Evolutionary conservation across 2,113 vertebrate genomes (phyloP), one percentile per base, ranked within the genome.

Genomic region (Psittacara wagleri): DNA sequence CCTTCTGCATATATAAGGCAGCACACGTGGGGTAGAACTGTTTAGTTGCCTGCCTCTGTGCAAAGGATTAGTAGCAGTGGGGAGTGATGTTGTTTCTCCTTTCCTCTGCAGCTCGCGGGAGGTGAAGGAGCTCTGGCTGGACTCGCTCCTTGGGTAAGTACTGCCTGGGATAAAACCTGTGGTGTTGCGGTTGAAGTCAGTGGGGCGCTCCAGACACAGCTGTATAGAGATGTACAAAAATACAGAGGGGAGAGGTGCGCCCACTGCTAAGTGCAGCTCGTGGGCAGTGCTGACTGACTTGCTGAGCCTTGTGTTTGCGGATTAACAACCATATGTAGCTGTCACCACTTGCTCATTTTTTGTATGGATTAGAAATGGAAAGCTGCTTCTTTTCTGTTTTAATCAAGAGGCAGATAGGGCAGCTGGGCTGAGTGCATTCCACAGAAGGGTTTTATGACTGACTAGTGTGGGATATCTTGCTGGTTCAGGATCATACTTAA

Each of bases 121-220:
- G 88, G 98, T 98, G 89, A 98, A 98, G 97, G 97, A 98, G 82
- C 98, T 91, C 97, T 98, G 98, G 98, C 97, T 97, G 70, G 98
- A 98, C 94, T 98, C 97, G 31, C 82, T 98, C 55, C 86, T 94
- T 96, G 95, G 99, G 99, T 99, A 97, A 98, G 98, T 81, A 81
- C n/a, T 6, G 12, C 28, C 44, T 8, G 15, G 79, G 78, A 83
- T 66, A 23, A 37, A 63, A 44, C 18, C 3, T 41, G 39, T 17
- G 18, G 10, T 2, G 4, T 54, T 0, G 1, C 2, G 1, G 27
- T 17, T 77, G 54, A 79, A 68, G 61, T 68, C 6, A 0, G 33
- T 43, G 10, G 55, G 46, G 62, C 22, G 13, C n/a, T 48, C 63
- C 73, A 72, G 61, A 39, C 2, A 16, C 54, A 88, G 64, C 25